These are phyloP conservation scores for Bombus waltoni DNA, from an alignment of 1,140 invertebrate species.

Conservation along the genomic window DNA sequence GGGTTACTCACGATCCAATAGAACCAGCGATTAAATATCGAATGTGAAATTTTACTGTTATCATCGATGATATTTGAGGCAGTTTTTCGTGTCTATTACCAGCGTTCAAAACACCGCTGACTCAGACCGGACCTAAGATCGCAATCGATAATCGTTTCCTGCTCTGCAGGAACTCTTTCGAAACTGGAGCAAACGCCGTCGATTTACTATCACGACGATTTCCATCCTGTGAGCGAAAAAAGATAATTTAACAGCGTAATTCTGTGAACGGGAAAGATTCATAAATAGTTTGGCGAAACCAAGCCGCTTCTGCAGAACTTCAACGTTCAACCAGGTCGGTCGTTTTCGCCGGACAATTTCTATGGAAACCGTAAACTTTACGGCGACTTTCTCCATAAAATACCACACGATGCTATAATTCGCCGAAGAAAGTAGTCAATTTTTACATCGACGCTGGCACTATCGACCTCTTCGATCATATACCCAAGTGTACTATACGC, in stretches of 20 bases:
- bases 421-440: neutral
- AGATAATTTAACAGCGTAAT: neutral
- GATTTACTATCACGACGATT: constrained; percentile 36
- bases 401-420: neutral
- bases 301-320: neutral
- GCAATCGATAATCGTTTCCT: constrained; percentile 66
- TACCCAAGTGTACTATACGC: no score
- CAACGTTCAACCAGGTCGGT: neutral
- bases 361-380: neutral
- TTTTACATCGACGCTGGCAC: neutral
- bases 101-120: constrained; percentile 43
- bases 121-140: constrained; percentile 50
- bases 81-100: constrained; percentile 43
- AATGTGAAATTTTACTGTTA: neutral
- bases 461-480: no score
- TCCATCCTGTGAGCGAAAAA: constrained; percentile 11
- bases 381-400: neutral
- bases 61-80: no score
- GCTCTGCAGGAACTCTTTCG: constrained; percentile 27
- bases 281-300: neutral
- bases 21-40: no score
- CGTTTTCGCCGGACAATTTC: neutral
- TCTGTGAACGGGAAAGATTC: neutral
- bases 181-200: constrained; percentile 41
- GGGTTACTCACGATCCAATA: no score